Conservation (phyloP, 2,113 vertebrate species). For the Phaethon lepturus region DNA sequence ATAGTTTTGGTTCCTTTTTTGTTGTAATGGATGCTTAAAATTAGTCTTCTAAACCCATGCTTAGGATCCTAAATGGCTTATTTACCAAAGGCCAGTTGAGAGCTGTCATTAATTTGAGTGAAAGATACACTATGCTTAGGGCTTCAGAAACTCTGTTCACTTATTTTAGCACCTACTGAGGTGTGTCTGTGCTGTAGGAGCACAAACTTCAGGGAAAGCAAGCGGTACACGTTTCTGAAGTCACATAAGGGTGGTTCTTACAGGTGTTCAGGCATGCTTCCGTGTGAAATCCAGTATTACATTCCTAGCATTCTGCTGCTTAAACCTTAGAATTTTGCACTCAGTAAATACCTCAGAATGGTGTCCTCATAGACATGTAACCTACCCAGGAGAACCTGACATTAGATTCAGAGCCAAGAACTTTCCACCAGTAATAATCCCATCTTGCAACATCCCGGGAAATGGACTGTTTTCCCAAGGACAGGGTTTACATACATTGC, state of each 20-base stretch:
- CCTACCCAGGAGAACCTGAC: background rate
- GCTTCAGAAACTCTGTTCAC: background rate
- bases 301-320: background rate
- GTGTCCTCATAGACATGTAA: background rate
- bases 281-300: background rate
- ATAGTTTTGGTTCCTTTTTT: accelerated
- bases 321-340: background rate
- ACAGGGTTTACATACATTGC: background rate
- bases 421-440: background rate
- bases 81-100: background rate
- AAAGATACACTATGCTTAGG: background rate
- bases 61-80: background rate
- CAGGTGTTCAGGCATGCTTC: background rate
- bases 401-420: background rate
- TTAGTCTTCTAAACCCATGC: background rate
- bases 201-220: background rate
- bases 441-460: background rate
- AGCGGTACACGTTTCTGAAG: accelerated
- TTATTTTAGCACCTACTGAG: background rate
- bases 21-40: background rate
- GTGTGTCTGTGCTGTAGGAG: background rate
- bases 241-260: accelerated
- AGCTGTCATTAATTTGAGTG: background rate
- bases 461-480: background rate
- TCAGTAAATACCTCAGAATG: background rate